A percentile compares a stretch with the other conserved stretches of the same genome.
Conservation (phyloP, 2,113 vertebrate species). For the Lepisosteus osseus region DNA sequence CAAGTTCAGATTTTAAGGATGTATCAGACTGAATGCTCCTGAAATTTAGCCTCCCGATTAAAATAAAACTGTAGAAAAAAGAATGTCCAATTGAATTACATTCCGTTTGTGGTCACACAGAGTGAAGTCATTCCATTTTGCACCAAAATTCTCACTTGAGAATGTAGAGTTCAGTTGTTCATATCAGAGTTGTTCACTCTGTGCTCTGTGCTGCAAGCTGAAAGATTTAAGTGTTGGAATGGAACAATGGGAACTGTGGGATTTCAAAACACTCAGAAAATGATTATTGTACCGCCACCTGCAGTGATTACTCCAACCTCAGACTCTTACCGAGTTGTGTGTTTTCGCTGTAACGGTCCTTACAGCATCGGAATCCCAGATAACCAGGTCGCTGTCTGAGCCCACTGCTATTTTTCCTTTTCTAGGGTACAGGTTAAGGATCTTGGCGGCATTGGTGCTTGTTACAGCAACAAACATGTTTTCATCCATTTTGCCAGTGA, state of each 20-base stretch:
- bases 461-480: conserved; percentile 97
- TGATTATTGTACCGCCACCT: no score
- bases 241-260: no score
- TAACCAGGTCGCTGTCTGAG: conserved; percentile 90
- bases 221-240: no score
- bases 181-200: no score
- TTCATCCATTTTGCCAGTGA: conserved; percentile 97
- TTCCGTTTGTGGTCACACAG: not conserved
- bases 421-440: conserved; percentile 94
- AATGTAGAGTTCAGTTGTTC: conserved; percentile 40
- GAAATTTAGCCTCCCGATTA: not conserved
- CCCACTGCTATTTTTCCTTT: conserved; percentile 94
- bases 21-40: no score
- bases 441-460: conserved; percentile 96
- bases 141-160: conserved; percentile 33
- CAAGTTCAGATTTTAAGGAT: no score
- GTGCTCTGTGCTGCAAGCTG: no score
- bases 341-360: conserved; percentile 92
- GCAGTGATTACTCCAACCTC: not conserved
- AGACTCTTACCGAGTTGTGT: conserved; percentile 83
- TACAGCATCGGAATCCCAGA: conserved; percentile 92
- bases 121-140: conserved; percentile 1
- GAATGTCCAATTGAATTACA: not conserved
- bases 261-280: no score
- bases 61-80: not conserved